Evolutionary conservation across 1,140 invertebrate species (phyloP).

Genomic region (Druon quercuslanigerum): DNA sequence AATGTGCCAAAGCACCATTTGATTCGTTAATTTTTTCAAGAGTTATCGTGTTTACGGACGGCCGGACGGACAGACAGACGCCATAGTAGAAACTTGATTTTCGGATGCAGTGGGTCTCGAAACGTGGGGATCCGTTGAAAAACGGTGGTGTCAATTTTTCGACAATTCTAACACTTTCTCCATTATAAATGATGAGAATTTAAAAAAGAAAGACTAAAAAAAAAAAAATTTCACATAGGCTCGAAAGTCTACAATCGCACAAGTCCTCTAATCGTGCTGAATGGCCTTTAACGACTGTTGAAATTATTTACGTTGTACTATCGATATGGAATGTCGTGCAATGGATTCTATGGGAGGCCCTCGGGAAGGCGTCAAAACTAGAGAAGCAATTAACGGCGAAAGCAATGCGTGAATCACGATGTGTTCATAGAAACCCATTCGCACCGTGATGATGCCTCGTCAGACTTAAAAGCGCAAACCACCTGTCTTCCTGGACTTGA

Average conservation of each 20-base stretch:
- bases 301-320: constrained; percentile 6
- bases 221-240: not conserved
- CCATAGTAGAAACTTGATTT: no score
- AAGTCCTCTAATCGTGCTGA: not conserved
- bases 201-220: not conserved
- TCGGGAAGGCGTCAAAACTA: no score
- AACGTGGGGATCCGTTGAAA: no score
- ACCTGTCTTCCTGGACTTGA: constrained; percentile 1
- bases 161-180: no score
- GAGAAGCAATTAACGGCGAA: constrained; percentile 3
- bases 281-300: not conserved
- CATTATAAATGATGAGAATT: no score
- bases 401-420: constrained; percentile 8
- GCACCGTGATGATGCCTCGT: not conserved
- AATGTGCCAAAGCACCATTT: no score
- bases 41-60: no score
- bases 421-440: constrained; percentile 1
- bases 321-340: not conserved
- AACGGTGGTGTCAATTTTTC: no score
- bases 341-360: not conserved
- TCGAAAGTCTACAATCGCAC: not conserved
- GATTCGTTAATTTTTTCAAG: no score
- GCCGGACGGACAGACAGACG: no score
- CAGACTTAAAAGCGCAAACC: not conserved
- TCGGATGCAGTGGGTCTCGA: no score